Evolutionary conservation across 2,888 invertebrate species (phyloP).

Genomic region (Phragmatobia fuliginosa): DNA sequence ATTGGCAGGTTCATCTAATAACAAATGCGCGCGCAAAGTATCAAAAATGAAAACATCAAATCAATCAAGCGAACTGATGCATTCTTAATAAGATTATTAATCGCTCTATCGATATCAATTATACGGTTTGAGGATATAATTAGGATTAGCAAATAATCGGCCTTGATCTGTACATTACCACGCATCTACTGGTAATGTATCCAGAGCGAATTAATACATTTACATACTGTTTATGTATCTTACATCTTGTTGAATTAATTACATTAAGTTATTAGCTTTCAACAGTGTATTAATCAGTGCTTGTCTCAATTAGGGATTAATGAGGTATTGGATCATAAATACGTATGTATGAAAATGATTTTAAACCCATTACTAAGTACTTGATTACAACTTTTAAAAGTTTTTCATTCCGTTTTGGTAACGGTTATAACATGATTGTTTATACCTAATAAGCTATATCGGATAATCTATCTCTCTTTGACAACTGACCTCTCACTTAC

Average conservation of each 20-base stretch:
- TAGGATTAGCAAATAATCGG: background rate
- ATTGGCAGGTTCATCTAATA: no score
- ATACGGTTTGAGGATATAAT: conserved; percentile 1
- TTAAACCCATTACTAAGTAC: background rate
- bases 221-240: background rate
- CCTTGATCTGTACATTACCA: background rate
- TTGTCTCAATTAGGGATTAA: background rate
- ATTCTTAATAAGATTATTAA: background rate
- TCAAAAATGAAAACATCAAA: no score
- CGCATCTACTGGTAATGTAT: background rate
- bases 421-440: no score
- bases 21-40: no score
- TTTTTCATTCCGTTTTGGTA: no score
- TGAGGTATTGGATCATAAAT: background rate
- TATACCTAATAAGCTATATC: no score
- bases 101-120: background rate
- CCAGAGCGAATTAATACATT: background rate
- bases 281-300: background rate
- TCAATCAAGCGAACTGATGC: background rate
- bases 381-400: no score
- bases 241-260: background rate
- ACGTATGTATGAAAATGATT: background rate
- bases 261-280: background rate
- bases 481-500: no score
- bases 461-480: no score